Percentiles rank a stretch among this genome's conserved stretches.
phyloP scores from a whole-genome alignment of 2,888 invertebrate genomes.

The Alloscopus bannaensis region DNA sequence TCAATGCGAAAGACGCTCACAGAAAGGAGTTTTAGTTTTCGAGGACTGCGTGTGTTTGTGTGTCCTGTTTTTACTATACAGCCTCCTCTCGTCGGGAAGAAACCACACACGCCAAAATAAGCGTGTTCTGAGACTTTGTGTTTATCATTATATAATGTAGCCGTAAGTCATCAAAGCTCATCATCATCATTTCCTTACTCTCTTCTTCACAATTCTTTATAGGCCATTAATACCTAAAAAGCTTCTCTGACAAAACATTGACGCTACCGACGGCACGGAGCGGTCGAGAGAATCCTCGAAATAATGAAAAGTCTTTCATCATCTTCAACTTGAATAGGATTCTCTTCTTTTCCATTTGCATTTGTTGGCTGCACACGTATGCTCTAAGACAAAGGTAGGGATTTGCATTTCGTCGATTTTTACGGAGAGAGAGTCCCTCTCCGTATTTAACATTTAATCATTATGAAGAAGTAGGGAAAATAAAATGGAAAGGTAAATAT shows the following conservation, averaged over 20 bases:
- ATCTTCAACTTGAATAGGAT: no score
- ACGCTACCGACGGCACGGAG: neutral
- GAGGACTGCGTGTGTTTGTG: neutral
- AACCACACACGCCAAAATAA: constrained; percentile 7
- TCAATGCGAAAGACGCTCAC: neutral
- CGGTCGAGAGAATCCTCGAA: no score
- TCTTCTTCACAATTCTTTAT: constrained; percentile 16
- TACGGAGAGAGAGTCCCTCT: no score
- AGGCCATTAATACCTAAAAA: neutral
- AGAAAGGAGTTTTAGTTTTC: neutral
- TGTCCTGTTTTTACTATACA: neutral
- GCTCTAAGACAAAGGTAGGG: neutral
- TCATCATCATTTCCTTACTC: constrained; percentile 16
- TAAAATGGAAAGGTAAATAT: no score
- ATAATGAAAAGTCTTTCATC: no score
- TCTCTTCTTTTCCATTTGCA: no score
- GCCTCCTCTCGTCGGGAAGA: neutral
- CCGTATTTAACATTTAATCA: no score
- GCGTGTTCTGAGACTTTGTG: neutral
- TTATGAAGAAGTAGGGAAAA: no score
- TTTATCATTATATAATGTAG: constrained; percentile 1
- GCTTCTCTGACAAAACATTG: neutral
- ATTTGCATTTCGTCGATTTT: no score
- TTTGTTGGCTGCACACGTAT: no score
- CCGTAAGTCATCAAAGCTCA: constrained; percentile 36